Conservation (phyloP, 2,113 vertebrate species). For the Chloebia gouldiae region DNA sequence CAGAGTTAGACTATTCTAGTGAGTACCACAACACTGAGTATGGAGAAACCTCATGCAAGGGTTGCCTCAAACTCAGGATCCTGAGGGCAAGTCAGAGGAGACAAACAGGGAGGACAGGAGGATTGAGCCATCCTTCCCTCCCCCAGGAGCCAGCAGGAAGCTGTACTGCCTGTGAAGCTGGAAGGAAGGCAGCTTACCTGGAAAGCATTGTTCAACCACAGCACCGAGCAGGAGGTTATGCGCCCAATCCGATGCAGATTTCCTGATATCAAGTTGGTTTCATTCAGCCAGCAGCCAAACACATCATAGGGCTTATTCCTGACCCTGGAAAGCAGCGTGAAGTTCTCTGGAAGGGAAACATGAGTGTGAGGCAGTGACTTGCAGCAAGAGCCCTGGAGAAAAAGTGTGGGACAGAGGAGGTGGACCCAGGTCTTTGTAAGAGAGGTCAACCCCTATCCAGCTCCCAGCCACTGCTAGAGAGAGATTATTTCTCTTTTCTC, state of each 20-base stretch:
- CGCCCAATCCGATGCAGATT: constrained; percentile 95
- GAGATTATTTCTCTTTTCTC: not conserved
- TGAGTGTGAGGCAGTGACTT: not conserved
- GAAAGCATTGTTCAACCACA: constrained; percentile 98
- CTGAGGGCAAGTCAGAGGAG: not conserved
- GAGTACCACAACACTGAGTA: accelerated
- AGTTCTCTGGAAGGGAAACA: constrained; percentile 81
- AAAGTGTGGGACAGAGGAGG: accelerated
- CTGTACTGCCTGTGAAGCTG: not conserved
- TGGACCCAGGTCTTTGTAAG: not conserved
- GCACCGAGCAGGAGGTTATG: constrained; percentile 93
- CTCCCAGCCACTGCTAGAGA: not conserved
- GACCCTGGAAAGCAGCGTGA: constrained; percentile 89
- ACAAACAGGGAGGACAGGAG: constrained; percentile 10
- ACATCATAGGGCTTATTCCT: constrained; percentile 96
- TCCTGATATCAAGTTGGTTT: constrained; percentile 93
- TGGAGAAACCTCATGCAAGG: not conserved
- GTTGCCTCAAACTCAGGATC: not conserved
- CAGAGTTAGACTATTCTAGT: not conserved
- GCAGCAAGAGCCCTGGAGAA: not conserved
- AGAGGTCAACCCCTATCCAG: not conserved
- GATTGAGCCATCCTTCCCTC: not conserved
- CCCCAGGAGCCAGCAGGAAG: not conserved
- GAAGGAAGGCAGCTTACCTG: constrained; percentile 78
- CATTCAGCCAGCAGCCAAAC: constrained; percentile 97